These are phyloP conservation scores for Dicyrtomina minuta DNA, from an alignment of 2,888 invertebrate genomes.

Conservation along the genomic window DNA sequence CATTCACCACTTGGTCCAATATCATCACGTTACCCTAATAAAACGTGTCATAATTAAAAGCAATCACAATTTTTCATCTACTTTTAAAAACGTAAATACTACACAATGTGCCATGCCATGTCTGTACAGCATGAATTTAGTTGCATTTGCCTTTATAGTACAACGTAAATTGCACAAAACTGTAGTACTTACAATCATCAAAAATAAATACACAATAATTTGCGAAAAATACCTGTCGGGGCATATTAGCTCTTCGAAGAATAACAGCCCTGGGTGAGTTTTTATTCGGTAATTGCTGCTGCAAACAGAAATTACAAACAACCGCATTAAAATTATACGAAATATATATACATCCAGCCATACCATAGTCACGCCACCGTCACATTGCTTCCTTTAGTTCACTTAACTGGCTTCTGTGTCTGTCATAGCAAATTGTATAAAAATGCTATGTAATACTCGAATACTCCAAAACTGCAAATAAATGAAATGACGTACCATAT, in stretches of 20 bases:
- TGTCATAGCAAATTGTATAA: neutral
- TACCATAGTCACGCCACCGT: too few species aligned
- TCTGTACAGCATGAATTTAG: too few species aligned
- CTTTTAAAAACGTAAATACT: neutral
- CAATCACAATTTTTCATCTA: too few species aligned
- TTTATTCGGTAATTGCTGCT: slow-evolving; percentile 40
- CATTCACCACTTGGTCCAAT: slow-evolving; percentile 43
- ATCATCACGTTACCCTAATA: slow-evolving; percentile 25
- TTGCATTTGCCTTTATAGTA: too few species aligned
- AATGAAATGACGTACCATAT: slow-evolving; percentile 4
- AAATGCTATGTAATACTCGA: neutral
- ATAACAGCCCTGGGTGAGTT: slow-evolving; percentile 47
- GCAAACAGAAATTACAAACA: slow-evolving; percentile 3
- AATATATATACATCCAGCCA: too few species aligned
- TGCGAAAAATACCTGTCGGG: slow-evolving; percentile 39
- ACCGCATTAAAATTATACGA: neutral
- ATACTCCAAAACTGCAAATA: neutral
- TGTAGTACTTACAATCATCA: too few species aligned
- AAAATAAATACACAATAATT: too few species aligned
- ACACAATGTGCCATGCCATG: slow-evolving; percentile 1
- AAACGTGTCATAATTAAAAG: slow-evolving; percentile 2
- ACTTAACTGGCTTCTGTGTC: too few species aligned
- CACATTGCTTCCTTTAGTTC: too few species aligned
- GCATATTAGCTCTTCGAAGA: slow-evolving; percentile 45
- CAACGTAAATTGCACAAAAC: too few species aligned